phyloP scores from a whole-genome alignment of 2,888 invertebrate species.

The Lottia scabra region DNA sequence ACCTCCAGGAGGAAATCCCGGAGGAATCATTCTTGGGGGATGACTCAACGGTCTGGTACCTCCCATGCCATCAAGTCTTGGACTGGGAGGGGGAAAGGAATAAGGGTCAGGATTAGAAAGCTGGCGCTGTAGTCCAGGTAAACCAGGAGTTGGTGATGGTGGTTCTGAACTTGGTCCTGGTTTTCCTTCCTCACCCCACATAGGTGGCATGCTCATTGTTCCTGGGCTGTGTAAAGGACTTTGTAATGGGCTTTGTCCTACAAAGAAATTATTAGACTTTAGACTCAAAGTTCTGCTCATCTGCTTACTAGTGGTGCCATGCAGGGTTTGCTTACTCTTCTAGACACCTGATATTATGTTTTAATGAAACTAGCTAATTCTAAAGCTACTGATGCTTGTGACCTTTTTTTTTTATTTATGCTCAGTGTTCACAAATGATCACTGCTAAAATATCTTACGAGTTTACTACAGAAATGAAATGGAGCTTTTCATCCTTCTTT shows the following conservation, averaged over 20 bases:
- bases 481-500: too few relatives aligned
- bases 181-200: neutral
- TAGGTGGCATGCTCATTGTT: neutral
- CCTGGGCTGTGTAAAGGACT: constrained; percentile 12
- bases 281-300: too few relatives aligned
- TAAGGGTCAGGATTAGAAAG: constrained; percentile 35
- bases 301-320: too few relatives aligned
- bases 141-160: neutral
- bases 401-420: too few relatives aligned
- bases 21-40: constrained; percentile 12
- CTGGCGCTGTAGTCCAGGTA: constrained; percentile 11
- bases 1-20: constrained; percentile 6
- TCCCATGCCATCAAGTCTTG: constrained; percentile 23
- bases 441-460: too few relatives aligned
- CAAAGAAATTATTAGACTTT: neutral
- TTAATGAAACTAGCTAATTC: too few relatives aligned
- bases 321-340: too few relatives aligned
- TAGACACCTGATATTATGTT: too few relatives aligned
- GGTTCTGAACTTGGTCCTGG: constrained; percentile 1
- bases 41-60: constrained; percentile 12
- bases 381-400: too few relatives aligned
- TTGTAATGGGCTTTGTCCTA: constrained; percentile 15
- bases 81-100: constrained; percentile 34
- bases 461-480: too few relatives aligned
- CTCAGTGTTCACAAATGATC: too few relatives aligned